Base-by-base conservation (phyloP, 2,797 vertebrate species). In the Alosa sapidissima region DNA sequence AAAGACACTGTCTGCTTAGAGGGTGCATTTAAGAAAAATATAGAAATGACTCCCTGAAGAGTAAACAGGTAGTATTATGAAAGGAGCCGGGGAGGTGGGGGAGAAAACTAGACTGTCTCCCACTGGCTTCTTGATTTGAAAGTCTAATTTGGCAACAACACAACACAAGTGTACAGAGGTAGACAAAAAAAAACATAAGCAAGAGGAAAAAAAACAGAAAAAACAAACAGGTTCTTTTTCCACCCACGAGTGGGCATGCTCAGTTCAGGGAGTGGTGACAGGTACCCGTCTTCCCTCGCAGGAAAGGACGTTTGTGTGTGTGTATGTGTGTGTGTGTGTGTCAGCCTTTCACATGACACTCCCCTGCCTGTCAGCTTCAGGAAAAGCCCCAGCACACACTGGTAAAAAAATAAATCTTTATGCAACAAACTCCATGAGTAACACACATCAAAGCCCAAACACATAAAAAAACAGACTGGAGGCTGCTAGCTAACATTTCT, bases 31-130 rank as follows among this genome's bases (percentile, higher is more conserved):
- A 95, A 92, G 92, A 92, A 92, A 92, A 93, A 93, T 92, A 93
- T 93, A 92, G 92, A 93, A 93, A 95, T 93, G 94, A 93, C 93
- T 96, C 94, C 94, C 94, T 89, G 92, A 95, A 95, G 95, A 95
- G 94, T 95, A 95, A 96, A 96, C 95, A 95, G 93, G 94, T 94
- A 94, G 93, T 93, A 95, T 95, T 95, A 95, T 95, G 94, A 95
- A 94, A 95, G 93, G 83, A 85, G 83, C 81, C 83, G 82, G 81
- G 81, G 84, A 86, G 85, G 88, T 55, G 10, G 54, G 60, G 92
- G 91, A 92, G 91, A 91, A 93, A 94, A 93, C 92, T 93, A 93
- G 92, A 92, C 91, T 89, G 91, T 93, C 93, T 93, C 94, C 93
- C 94, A 95, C 93, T 92, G 94, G 92, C 92, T 93, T 93, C 90